Evolutionary conservation across 1,140 invertebrate species (phyloP).

Genomic region (Orius laevigatus): DNA sequence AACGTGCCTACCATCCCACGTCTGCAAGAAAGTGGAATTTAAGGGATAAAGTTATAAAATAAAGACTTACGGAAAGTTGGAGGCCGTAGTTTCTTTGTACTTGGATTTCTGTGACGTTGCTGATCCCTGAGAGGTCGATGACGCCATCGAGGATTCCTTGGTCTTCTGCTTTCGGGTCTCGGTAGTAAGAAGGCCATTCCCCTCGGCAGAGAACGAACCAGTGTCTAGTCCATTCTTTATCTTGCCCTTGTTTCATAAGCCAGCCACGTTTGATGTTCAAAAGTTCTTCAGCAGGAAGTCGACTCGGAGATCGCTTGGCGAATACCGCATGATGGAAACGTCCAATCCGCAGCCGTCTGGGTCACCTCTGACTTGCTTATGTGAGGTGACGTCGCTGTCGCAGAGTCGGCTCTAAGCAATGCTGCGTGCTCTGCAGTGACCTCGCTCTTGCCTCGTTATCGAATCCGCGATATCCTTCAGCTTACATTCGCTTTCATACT

Average conservation of each 20-base stretch:
- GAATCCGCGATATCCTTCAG: conserved; percentile 56
- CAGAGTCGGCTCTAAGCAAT: conserved; percentile 27
- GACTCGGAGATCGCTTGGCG: conserved; percentile 43
- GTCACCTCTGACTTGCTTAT: conserved; percentile 49
- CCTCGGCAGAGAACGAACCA: conserved; percentile 92
- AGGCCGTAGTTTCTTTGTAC: conserved; percentile 59
- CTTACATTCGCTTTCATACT: conserved; percentile 34
- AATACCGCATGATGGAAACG: conserved; percentile 39
- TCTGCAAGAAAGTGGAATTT: conserved; percentile 42
- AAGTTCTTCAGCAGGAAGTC: conserved; percentile 61
- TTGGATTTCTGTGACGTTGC: conserved; percentile 60
- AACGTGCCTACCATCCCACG: conserved; percentile 64
- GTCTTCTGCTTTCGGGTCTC: conserved; percentile 78
- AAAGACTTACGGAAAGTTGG: conserved; percentile 39
- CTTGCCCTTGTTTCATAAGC: conserved; percentile 64
- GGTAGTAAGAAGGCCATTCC: conserved; percentile 71
- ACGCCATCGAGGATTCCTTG: conserved; percentile 69
- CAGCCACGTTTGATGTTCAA: conserved; percentile 82
- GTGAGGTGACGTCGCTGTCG: conserved; percentile 30
- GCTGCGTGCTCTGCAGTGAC: conserved; percentile 8
- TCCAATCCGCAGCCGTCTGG: conserved; percentile 66
- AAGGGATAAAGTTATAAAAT: background rate
- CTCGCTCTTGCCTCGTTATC: conserved; percentile 35
- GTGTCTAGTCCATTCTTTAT: conserved; percentile 73
- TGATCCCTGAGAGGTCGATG: conserved; percentile 73